A percentile compares a stretch with the other conserved stretches of the same genome.
These are phyloP conservation scores for Enteromius argenteus DNA, from an alignment of 2,797 vertebrate genomes.

Conservation along the genomic window DNA sequence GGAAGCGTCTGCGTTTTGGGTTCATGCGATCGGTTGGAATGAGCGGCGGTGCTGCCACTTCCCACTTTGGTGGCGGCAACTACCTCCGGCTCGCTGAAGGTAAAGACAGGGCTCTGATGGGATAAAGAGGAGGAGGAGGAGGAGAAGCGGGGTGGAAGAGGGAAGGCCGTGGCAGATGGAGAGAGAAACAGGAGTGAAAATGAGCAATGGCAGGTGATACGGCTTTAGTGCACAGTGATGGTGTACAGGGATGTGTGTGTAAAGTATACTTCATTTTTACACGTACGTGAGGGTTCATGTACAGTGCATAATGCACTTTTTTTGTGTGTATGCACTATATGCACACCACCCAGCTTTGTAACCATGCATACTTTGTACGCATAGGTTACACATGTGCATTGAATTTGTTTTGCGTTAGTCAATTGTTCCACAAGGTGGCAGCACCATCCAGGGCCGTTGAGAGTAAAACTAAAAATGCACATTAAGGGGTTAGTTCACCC, in stretches of 20 bases:
- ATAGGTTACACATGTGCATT: background rate
- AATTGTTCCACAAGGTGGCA: background rate
- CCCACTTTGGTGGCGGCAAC: constrained; percentile 62
- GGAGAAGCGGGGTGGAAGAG: constrained; percentile 50
- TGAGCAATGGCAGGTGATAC: constrained; percentile 61
- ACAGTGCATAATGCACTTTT: background rate
- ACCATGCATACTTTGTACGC: background rate
- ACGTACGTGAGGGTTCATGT: background rate
- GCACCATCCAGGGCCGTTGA: background rate
- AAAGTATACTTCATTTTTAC: background rate
- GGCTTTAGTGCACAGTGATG: constrained; percentile 54
- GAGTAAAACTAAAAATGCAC: background rate
- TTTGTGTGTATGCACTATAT: background rate
- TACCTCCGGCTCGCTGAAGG: constrained; percentile 70
- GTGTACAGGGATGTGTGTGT: constrained; percentile 43
- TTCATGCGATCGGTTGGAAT: constrained; percentile 71
- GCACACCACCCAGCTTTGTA: background rate
- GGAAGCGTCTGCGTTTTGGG: constrained; percentile 93
- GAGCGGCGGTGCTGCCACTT: constrained; percentile 79
- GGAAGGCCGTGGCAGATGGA: constrained; percentile 63
- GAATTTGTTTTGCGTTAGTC: background rate
- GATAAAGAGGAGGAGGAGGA: constrained; percentile 62
- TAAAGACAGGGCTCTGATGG: constrained; percentile 78
- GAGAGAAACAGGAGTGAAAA: constrained; percentile 72
- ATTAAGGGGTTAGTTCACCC: background rate